These are phyloP conservation scores for Sinohyriopsis cumingii DNA, from an alignment of 2,888 invertebrate genomes.

Conservation along the genomic window DNA sequence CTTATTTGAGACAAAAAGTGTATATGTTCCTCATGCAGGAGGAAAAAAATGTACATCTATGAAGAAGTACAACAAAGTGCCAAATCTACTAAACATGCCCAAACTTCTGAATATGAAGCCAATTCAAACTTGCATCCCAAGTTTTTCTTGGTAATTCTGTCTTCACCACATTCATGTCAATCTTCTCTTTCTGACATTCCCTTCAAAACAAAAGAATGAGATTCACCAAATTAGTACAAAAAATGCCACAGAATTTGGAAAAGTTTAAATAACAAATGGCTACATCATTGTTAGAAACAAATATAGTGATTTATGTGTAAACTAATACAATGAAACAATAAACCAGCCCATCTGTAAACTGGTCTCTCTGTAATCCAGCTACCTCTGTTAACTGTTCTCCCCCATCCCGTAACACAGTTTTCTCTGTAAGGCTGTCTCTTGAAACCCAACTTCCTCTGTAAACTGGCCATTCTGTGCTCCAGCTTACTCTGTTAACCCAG, in stretches of 20 bases:
- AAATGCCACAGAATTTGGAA: not conserved
- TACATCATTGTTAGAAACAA: not conserved
- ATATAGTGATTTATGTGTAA: not conserved
- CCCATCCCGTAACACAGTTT: too few species aligned
- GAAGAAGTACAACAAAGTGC: too few species aligned
- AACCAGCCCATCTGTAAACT: not conserved
- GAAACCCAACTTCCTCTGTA: too few species aligned
- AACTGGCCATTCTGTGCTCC: too few species aligned
- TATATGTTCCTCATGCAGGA: too few species aligned
- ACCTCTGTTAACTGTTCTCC: too few species aligned
- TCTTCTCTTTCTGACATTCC: conserved; percentile 48
- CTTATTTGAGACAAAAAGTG: too few species aligned
- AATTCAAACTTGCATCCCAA: conserved; percentile 50
- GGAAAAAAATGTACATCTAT: too few species aligned
- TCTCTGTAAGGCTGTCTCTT: too few species aligned
- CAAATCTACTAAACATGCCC: conserved; percentile 22
- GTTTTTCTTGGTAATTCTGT: conserved; percentile 47
- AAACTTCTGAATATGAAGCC: conserved; percentile 51
- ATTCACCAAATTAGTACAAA: not conserved
- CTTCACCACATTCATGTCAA: conserved; percentile 32
- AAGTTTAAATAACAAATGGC: not conserved
- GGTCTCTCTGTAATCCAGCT: not conserved
- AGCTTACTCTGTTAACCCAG: too few species aligned
- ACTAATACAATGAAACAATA: not conserved
- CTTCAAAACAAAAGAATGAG: conserved; percentile 31